Conservation (phyloP, 2,113 vertebrate genomes). For the Lasiurus borealis region DNA sequence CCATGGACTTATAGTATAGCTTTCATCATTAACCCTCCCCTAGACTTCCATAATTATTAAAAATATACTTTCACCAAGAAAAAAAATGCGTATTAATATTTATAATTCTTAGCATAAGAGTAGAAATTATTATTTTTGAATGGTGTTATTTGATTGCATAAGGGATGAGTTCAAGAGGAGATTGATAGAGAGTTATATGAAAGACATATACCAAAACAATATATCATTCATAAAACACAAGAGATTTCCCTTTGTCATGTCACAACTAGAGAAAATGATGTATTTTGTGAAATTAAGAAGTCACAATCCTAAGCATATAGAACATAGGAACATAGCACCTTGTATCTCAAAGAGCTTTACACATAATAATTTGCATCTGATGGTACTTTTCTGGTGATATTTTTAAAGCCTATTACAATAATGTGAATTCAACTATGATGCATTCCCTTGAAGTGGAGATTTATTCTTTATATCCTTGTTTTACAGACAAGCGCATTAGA, state of each 20-base stretch:
- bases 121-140: conserved; percentile 51
- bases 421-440: conserved; percentile 55
- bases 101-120: background rate
- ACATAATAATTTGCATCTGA: conserved; percentile 62
- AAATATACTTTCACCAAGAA: background rate
- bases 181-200: background rate
- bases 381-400: conserved; percentile 30
- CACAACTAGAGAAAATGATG: conserved; percentile 55
- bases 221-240: conserved; percentile 29
- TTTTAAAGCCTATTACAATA: conserved; percentile 65
- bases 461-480: conserved; percentile 60
- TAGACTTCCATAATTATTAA: conserved; percentile 6
- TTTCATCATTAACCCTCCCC: background rate
- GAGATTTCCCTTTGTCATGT: conserved; percentile 46
- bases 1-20: background rate
- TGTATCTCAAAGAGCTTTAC: conserved; percentile 39
- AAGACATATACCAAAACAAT: conserved; percentile 54
- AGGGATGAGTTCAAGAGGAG: background rate
- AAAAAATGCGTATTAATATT: background rate
- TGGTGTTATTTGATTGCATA: conserved; percentile 50
- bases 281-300: conserved; percentile 65
- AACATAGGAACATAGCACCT: conserved; percentile 34
- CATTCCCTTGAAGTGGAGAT: conserved; percentile 62
- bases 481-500: conserved; percentile 60
- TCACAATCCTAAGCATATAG: conserved; percentile 44